These are phyloP conservation scores for Donacobius atricapilla DNA, from an alignment of 2,113 vertebrate species.

Conservation along the genomic window DNA sequence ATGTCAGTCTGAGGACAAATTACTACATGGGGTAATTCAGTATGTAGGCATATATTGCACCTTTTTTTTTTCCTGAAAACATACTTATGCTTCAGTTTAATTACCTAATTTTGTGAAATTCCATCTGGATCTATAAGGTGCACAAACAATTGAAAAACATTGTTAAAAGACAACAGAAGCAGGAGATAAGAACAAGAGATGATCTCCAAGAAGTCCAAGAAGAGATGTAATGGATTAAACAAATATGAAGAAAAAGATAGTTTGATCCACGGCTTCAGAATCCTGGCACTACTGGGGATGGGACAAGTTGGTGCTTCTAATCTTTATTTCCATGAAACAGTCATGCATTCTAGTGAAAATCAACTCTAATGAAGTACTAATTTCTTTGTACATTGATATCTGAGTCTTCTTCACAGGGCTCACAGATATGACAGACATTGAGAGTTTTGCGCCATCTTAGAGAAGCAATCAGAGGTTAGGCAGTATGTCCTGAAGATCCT, in stretches of 20 bases:
- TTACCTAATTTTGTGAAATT: background rate
- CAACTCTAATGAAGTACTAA: background rate
- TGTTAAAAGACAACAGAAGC: background rate
- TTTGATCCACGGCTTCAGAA: background rate
- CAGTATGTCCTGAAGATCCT: background rate
- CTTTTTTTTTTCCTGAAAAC: background rate
- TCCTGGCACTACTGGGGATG: background rate
- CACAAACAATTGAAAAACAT: background rate
- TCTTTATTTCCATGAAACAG: background rate
- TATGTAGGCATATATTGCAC: background rate
- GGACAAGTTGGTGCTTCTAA: background rate
- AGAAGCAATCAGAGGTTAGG: background rate
- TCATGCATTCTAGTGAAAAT: background rate
- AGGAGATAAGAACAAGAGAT: background rate
- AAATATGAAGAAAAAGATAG: background rate
- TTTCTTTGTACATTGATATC: background rate
- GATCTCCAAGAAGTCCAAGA: background rate
- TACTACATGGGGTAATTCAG: background rate
- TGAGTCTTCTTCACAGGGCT: background rate
- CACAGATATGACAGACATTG: background rate
- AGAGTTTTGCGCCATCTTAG: background rate
- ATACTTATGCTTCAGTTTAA: background rate
- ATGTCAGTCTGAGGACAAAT: fast-evolving
- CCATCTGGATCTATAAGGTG: background rate
- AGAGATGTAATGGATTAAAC: background rate